These are phyloP conservation scores for Muscicapa striata DNA, from an alignment of 2,797 vertebrate genomes.

Conservation along the genomic window DNA sequence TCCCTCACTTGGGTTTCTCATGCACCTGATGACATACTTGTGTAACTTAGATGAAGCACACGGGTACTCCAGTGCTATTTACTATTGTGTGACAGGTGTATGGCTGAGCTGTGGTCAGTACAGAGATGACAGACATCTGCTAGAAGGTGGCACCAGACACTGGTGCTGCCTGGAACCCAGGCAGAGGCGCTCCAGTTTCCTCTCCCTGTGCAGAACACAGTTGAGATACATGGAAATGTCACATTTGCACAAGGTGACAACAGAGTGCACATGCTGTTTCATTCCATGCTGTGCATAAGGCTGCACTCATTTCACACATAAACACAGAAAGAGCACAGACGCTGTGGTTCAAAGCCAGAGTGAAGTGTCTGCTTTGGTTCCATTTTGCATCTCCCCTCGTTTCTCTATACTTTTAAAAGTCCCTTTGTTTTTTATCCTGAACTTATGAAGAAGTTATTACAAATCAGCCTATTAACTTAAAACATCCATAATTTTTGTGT, in stretches of 20 bases:
- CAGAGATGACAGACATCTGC: background rate
- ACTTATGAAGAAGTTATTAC: background rate
- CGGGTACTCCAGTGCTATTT: background rate
- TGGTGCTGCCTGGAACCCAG: background rate
- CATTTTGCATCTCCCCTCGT: background rate
- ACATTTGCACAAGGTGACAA: background rate
- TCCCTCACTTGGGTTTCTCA: background rate
- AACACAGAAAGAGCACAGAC: background rate
- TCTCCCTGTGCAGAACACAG: background rate
- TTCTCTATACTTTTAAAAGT: background rate
- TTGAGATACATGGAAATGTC: background rate
- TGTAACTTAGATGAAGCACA: background rate
- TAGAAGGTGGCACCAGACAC: background rate
- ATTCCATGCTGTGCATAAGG: background rate
- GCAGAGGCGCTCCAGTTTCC: background rate
- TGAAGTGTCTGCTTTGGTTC: background rate
- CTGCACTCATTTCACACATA: background rate
- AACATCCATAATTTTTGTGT: background rate
- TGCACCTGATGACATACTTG: background rate
- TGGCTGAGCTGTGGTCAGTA: background rate
- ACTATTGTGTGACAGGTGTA: fast-evolving
- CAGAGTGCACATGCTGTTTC: background rate
- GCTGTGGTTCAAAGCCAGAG: background rate
- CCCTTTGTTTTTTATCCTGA: background rate
- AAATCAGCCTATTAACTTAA: slow-evolving; percentile 2